phyloP scores from a whole-genome alignment of 2,888 invertebrate genomes.

The Plebejus melissa region DNA sequence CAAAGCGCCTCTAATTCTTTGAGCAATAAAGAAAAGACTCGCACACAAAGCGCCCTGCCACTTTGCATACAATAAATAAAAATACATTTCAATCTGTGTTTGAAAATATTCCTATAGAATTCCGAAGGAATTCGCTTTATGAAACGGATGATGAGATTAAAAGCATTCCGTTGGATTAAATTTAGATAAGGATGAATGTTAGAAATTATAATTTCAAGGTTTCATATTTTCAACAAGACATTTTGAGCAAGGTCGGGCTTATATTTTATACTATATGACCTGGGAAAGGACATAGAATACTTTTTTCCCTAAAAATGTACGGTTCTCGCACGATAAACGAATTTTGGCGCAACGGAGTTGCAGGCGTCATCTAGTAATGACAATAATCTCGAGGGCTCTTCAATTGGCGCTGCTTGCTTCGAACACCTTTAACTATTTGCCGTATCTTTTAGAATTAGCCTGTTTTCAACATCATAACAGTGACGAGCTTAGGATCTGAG shows the following conservation, averaged over 20 bases:
- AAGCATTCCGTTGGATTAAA: constrained; percentile 11
- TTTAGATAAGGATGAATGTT: background rate
- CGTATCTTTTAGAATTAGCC: too few relatives aligned
- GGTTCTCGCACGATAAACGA: too few relatives aligned
- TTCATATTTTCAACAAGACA: background rate
- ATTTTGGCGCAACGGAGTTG: too few relatives aligned
- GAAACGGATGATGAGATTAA: constrained; percentile 17
- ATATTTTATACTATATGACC: background rate
- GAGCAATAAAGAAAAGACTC: constrained; percentile 39
- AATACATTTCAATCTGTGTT: constrained; percentile 23
- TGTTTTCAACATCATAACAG: background rate
- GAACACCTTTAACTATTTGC: too few relatives aligned
- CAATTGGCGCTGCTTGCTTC: too few relatives aligned
- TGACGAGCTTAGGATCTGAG: background rate
- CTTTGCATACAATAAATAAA: constrained; percentile 37
- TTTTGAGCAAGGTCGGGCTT: background rate
- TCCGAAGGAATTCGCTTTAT: constrained; percentile 16
- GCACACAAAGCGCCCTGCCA: constrained; percentile 36
- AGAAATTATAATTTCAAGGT: background rate
- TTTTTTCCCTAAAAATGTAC: too few relatives aligned
- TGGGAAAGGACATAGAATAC: too few relatives aligned
- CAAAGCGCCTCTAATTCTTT: constrained; percentile 40
- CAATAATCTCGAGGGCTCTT: too few relatives aligned
- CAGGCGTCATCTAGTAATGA: too few relatives aligned
- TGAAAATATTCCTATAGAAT: constrained; percentile 24